These are phyloP conservation scores for Kradibia gibbosae DNA, from an alignment of 1,140 invertebrate genomes.

Conservation along the genomic window DNA sequence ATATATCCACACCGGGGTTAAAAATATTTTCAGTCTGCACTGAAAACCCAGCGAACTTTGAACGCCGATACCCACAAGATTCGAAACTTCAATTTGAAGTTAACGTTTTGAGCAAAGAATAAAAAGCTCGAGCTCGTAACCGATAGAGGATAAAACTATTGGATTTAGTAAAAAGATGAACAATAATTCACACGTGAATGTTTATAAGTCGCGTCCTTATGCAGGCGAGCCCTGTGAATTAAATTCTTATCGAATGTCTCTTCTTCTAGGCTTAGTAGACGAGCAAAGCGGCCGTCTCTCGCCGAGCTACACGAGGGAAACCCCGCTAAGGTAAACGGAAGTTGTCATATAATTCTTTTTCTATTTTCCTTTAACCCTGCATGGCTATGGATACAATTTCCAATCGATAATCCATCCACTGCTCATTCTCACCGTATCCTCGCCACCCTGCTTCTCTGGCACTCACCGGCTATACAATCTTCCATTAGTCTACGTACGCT, in stretches of 20 bases:
- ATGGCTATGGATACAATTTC: constrained; percentile 23
- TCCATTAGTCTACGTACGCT: background rate
- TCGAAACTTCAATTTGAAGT: background rate
- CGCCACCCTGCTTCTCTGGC: background rate
- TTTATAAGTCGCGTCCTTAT: background rate
- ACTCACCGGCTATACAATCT: background rate
- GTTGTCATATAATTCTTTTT: constrained; percentile 21
- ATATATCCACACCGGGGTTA: too few relatives aligned
- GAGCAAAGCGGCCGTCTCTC: constrained; percentile 82
- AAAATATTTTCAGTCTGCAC: background rate
- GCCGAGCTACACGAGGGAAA: constrained; percentile 79
- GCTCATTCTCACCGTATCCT: background rate
- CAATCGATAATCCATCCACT: constrained; percentile 46
- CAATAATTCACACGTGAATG: background rate
- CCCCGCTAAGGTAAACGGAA: constrained; percentile 68
- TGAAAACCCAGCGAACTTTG: background rate
- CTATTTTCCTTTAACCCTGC: background rate
- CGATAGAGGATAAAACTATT: background rate
- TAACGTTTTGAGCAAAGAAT: background rate
- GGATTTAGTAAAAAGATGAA: background rate
- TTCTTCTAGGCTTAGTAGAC: constrained; percentile 70
- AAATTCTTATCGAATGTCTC: background rate
- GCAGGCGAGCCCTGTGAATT: background rate
- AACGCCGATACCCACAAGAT: background rate
- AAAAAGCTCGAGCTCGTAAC: background rate